phyloP scores from a whole-genome alignment of 2,797 vertebrate genomes.

The Enteromius fasciolatus region DNA sequence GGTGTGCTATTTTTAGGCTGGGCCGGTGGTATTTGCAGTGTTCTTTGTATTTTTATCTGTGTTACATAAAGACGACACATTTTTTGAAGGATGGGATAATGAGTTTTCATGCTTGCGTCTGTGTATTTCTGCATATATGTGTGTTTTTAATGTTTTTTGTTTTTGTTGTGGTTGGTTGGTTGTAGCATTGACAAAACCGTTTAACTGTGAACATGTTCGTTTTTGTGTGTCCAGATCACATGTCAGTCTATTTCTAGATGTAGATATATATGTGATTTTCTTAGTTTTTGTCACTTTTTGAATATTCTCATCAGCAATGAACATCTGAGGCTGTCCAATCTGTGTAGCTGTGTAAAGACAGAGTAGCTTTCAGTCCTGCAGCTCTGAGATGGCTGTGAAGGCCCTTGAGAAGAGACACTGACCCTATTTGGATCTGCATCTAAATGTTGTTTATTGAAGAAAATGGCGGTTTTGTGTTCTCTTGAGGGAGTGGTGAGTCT shows the following conservation, averaged over 20 bases:
- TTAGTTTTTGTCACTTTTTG: not conserved
- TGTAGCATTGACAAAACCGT: slow-evolving; percentile 31
- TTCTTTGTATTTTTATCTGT: slow-evolving; percentile 31
- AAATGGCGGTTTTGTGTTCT: slow-evolving; percentile 47
- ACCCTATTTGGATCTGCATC: slow-evolving; percentile 17
- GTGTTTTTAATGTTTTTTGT: not conserved
- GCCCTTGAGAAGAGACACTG: slow-evolving; percentile 24
- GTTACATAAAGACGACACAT: slow-evolving; percentile 30
- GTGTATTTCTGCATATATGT: not conserved
- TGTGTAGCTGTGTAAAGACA: not conserved
- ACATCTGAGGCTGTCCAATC: too few relatives aligned
- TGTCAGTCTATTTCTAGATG: slow-evolving; percentile 11
- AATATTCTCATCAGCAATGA: not conserved
- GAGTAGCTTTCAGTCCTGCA: not conserved
- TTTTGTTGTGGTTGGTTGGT: not conserved
- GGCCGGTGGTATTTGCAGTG: slow-evolving; percentile 24
- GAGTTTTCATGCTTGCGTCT: slow-evolving; percentile 3
- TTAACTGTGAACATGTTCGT: slow-evolving; percentile 31
- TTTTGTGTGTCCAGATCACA: slow-evolving; percentile 30
- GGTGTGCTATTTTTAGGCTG: slow-evolving; percentile 37
- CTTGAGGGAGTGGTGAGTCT: slow-evolving; percentile 15
- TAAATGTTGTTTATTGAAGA: slow-evolving; percentile 42
- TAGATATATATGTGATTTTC: not conserved
- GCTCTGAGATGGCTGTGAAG: not conserved
- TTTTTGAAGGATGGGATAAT: not conserved